Base-by-base conservation (phyloP, 2,888 invertebrate genomes). In the Pilophorus perplexus region DNA sequence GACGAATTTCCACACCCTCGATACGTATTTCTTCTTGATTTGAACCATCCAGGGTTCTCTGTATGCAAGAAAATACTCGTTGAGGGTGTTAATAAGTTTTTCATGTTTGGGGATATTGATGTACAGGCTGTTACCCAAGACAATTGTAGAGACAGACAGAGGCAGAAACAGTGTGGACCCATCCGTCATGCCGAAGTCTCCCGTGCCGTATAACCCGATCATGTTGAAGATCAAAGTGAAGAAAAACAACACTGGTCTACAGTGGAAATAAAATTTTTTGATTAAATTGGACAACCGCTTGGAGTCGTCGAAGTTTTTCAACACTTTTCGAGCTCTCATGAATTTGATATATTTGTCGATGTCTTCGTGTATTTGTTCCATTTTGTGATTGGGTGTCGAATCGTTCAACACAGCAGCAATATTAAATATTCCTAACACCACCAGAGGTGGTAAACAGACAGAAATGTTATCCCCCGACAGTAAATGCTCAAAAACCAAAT, bases 11-110 rank as follows among this genome's bases (percentile, higher is more conserved):
- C 57, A 57, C n/a, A 22, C 8, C 1, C 3, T 12, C 1, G 20
- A 1, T 4, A 28, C 23, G 23, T 23, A 40, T 42, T 57, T 40
- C 2, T 20, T 42, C 18, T 40, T 18, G 40, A 42, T 42, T 14
- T 38, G 16, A 4, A 38, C 40, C 57, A 57, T 57, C 57, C 57
- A 57, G 1, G 4, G 20, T 22, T 38, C 57, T n/a, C 42, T 38
- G 42, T 57, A 12, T n/a, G 5, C 10, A 14, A 40, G 6, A 25
- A 57, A 57, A 4, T 16, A n/a, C 6, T 40, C 12, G 23, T 57
- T 57, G 14, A 57, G 18, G 3, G 12, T 16, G 14, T 28, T 42
- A n/a, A 28, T 42, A 4, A 50, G 25, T 8, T 50, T 23, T 2
- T 25, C 10, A 16, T 50, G 50, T 23, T 50, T 23, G n/a, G 6